phyloP scores from a whole-genome alignment of 2,888 invertebrate species.

The Drosophila quinaria region DNA sequence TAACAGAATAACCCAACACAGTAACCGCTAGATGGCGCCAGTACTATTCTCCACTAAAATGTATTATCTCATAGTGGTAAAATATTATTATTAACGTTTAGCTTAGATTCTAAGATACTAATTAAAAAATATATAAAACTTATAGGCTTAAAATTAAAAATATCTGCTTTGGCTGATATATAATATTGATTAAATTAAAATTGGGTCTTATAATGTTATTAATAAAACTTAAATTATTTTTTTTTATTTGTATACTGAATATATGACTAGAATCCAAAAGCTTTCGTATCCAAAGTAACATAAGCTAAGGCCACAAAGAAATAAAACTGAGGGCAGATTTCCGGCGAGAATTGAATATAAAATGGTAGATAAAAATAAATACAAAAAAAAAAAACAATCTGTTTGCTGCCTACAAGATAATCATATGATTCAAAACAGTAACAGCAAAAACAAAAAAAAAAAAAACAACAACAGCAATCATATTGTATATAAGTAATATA shows the following conservation, averaged over 20 bases:
- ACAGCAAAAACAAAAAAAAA: constrained; percentile 27
- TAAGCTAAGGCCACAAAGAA: neutral
- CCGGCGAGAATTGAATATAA: constrained; percentile 59
- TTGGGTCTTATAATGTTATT: too few relatives aligned
- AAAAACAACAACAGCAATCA: constrained; percentile 29
- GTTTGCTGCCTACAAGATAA: constrained; percentile 56
- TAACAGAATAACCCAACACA: neutral
- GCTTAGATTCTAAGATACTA: too few relatives aligned
- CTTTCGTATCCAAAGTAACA: neutral
- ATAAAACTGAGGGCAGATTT: neutral
- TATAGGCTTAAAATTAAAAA: too few relatives aligned
- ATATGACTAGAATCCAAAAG: neutral
- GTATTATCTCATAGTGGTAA: too few relatives aligned
- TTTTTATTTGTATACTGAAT: neutral
- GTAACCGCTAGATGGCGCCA: too few relatives aligned
- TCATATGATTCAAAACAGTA: constrained; percentile 47
- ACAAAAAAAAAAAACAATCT: constrained; percentile 51
- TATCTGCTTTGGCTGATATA: too few relatives aligned
- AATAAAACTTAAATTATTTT: too few relatives aligned
- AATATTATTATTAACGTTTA: too few relatives aligned
- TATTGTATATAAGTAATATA: constrained; percentile 44
- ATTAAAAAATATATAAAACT: too few relatives aligned
- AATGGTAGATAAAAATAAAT: constrained; percentile 48
- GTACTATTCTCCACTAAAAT: too few relatives aligned
- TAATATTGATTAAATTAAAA: too few relatives aligned